phyloP scores from a whole-genome alignment of 1,140 invertebrate genomes.

The Drosophila melanica region DNA sequence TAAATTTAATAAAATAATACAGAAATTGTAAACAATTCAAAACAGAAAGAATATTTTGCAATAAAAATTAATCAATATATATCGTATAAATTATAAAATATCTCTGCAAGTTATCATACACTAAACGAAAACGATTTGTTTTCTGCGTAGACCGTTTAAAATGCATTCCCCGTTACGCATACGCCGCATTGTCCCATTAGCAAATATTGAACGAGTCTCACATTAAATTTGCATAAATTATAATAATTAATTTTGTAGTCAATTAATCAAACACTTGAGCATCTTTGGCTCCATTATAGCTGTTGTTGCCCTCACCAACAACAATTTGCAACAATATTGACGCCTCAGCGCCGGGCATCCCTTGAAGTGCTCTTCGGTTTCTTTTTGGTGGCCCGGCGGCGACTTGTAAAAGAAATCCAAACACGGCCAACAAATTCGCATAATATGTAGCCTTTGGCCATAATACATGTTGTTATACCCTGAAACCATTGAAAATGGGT shows the following conservation, averaged over 20 bases:
- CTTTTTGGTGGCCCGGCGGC: constrained; percentile 51
- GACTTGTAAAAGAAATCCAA: constrained; percentile 56
- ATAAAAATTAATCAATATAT: no score
- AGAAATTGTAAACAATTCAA: no score
- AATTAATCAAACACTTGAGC: constrained; percentile 72
- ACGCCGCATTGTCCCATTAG: constrained; percentile 53
- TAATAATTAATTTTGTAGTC: constrained; percentile 62
- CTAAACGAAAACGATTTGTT: no score
- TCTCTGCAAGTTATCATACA: no score
- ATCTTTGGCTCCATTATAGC: constrained; percentile 3
- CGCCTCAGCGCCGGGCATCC: constrained; percentile 45
- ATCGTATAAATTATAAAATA: no score
- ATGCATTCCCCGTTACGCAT: constrained; percentile 47
- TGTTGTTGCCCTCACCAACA: constrained; percentile 4
- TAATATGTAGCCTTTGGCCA: constrained; percentile 51
- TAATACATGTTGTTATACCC: constrained; percentile 10
- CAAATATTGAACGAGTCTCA: constrained; percentile 20
- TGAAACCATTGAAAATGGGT: no score
- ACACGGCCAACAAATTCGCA: constrained; percentile 60
- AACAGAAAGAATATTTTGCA: no score
- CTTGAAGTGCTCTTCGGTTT: constrained; percentile 41
- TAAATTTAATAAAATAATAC: no score
- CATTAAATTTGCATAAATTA: constrained; percentile 55
- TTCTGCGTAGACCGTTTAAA: neutral
- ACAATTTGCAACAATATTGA: constrained; percentile 72